phyloP scores from a whole-genome alignment of 2,113 vertebrate species.

The Zonotrichia leucophrys region DNA sequence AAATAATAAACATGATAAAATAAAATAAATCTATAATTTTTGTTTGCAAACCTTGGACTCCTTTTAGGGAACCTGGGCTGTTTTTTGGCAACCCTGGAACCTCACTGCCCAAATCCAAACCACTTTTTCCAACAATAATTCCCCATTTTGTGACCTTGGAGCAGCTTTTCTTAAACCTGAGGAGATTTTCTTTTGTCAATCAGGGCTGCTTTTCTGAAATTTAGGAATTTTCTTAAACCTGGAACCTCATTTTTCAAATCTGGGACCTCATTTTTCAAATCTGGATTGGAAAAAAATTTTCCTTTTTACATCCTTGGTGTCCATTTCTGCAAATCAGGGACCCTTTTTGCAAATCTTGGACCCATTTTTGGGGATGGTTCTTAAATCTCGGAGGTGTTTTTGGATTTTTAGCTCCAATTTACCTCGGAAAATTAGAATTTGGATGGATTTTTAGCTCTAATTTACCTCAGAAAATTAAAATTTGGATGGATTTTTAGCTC shows the following conservation, averaged over 20 bases:
- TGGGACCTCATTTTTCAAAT: not conserved
- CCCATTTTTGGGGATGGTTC: not conserved
- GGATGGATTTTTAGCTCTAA: too few relatives aligned
- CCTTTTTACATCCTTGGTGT: not conserved
- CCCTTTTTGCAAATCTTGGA: too few relatives aligned
- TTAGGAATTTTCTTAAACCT: not conserved
- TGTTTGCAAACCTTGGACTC: too few relatives aligned
- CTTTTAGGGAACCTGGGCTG: not conserved
- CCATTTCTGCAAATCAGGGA: not conserved
- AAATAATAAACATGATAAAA: too few relatives aligned
- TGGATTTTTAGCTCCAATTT: too few relatives aligned
- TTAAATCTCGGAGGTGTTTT: not conserved
- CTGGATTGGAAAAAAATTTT: too few relatives aligned
- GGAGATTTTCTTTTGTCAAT: rapidly evolving
- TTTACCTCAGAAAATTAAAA: too few relatives aligned
- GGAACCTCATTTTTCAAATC: not conserved
- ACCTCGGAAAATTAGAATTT: too few relatives aligned
- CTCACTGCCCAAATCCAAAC: not conserved
- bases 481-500: too few relatives aligned
- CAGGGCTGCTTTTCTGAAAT: not conserved
- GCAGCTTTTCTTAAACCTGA: not conserved
- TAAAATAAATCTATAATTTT: too few relatives aligned
- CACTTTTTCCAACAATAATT: not conserved
- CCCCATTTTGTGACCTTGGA: not conserved
- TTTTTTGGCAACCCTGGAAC: not conserved